phyloP scores from a whole-genome alignment of 64 coral and sea anemone genomes.

The Stichodactyla mertensii region DNA sequence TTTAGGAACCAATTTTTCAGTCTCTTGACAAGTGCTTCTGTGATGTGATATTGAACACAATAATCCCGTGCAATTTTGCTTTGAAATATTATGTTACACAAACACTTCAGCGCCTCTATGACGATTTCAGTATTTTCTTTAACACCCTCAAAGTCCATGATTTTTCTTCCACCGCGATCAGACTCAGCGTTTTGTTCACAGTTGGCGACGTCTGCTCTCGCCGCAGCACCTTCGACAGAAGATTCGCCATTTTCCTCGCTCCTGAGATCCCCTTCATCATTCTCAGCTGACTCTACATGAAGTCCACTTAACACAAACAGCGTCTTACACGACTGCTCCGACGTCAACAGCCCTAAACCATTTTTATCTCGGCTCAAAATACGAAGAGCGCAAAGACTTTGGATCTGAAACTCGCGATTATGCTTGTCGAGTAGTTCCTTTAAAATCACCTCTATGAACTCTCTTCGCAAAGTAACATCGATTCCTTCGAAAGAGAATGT shows the following conservation, averaged over 20 bases:
- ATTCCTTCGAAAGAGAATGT: constrained; percentile 72
- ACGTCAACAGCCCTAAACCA: constrained; percentile 60
- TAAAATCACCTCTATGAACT: constrained; percentile 81
- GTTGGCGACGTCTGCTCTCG: neutral
- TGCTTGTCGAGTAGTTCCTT: constrained; percentile 33
- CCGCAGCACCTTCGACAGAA: constrained; percentile 2
- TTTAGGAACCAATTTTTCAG: constrained; percentile 63
- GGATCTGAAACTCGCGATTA: constrained; percentile 34
- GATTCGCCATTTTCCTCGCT: constrained; percentile 20
- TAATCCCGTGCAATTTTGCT: constrained; percentile 49
- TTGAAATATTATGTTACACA: constrained; percentile 93
- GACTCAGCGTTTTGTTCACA: constrained; percentile 5
- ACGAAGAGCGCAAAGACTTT: constrained; percentile 55
- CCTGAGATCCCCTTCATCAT: neutral
- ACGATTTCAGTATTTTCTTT: constrained; percentile 12
- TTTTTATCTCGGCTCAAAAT: constrained; percentile 91
- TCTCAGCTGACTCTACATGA: constrained; percentile 18
- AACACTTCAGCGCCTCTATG: constrained; percentile 83
- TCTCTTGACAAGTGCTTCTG: constrained; percentile 50
- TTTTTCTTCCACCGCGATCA: neutral
- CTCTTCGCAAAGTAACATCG: constrained; percentile 51
- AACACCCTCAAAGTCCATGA: constrained; percentile 19
- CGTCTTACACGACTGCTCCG: constrained; percentile 55
- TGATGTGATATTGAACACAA: constrained; percentile 51
- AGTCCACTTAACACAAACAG: constrained; percentile 73